A percentile compares a stretch with the other conserved stretches of the same genome.
Evolutionary conservation across 1,140 invertebrate genomes (phyloP).

Genomic region (Eufriesea mexicana): DNA sequence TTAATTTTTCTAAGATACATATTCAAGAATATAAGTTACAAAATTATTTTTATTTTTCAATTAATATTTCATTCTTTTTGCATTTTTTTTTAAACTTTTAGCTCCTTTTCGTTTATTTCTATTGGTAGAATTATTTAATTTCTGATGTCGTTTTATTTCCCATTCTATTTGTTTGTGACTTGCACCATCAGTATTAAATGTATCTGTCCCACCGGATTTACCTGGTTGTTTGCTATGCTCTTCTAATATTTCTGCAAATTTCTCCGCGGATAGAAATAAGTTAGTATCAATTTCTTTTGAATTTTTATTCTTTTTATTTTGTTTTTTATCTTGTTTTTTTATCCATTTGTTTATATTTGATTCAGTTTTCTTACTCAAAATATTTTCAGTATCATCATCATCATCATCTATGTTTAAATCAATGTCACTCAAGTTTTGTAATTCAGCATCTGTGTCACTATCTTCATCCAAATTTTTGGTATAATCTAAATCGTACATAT

Average conservation of each 20-base stretch:
- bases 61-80: slow-evolving; percentile 67
- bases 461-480: slow-evolving; percentile 66
- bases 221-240: slow-evolving; percentile 84
- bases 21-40: neutral
- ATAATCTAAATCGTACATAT: slow-evolving; percentile 69
- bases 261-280: slow-evolving; percentile 88
- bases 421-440: slow-evolving; percentile 66
- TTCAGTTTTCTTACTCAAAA: slow-evolving; percentile 3
- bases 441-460: slow-evolving; percentile 57
- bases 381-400: slow-evolving; percentile 57
- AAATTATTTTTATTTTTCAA: slow-evolving; percentile 37
- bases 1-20: neutral
- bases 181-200: slow-evolving; percentile 86
- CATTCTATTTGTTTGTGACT: slow-evolving; percentile 86
- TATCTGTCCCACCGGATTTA: slow-evolving; percentile 85
- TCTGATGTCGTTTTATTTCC: slow-evolving; percentile 84
- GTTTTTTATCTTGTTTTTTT: slow-evolving; percentile 23
- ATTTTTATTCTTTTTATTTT: slow-evolving; percentile 54
- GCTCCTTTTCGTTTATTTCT: slow-evolving; percentile 60
- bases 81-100: slow-evolving; percentile 50
- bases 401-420: slow-evolving; percentile 56
- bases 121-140: slow-evolving; percentile 61
- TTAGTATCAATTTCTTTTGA: slow-evolving; percentile 61
- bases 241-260: slow-evolving; percentile 88
- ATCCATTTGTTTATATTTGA: slow-evolving; percentile 26